Evolutionary conservation across 2,888 invertebrate genomes (phyloP).

Genomic region (Eupeodes latifasciatus): DNA sequence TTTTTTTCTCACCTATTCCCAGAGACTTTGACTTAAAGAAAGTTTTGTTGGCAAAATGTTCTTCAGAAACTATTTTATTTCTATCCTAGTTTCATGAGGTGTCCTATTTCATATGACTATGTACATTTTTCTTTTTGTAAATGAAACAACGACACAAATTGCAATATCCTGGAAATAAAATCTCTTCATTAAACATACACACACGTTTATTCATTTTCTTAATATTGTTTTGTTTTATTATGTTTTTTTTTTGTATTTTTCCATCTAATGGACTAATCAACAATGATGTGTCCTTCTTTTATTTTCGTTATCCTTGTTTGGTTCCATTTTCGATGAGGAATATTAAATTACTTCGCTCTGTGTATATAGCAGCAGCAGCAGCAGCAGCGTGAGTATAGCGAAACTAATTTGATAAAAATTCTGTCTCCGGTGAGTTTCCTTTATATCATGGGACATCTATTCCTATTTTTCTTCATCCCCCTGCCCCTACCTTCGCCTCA

Average conservation of each 20-base stretch:
- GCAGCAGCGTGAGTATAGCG: constrained; percentile 46
- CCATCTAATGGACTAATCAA: constrained; percentile 60
- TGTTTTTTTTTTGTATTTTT: not conserved
- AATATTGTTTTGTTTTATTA: constrained; percentile 23
- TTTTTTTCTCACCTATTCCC: too few relatives aligned
- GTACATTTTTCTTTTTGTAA: constrained; percentile 24
- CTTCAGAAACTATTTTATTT: constrained; percentile 24
- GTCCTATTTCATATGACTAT: constrained; percentile 20
- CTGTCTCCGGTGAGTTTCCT: constrained; percentile 71
- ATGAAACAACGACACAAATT: constrained; percentile 10
- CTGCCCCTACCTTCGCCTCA: not conserved
- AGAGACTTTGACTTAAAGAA: not conserved
- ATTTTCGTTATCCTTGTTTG: constrained; percentile 29
- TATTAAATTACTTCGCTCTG: constrained; percentile 66
- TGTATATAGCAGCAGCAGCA: too few relatives aligned
- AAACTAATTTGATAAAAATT: constrained; percentile 76
- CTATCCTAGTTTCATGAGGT: constrained; percentile 12
- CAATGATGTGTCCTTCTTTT: constrained; percentile 65
- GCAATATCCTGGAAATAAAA: constrained; percentile 57
- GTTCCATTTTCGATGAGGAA: constrained; percentile 45
- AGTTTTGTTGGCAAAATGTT: not conserved
- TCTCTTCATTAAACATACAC: constrained; percentile 49
- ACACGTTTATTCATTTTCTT: constrained; percentile 57
- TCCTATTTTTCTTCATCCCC: not conserved
- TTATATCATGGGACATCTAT: constrained; percentile 26